phyloP scores from a whole-genome alignment of 2,113 vertebrate species.

The Galeopterus variegatus region DNA sequence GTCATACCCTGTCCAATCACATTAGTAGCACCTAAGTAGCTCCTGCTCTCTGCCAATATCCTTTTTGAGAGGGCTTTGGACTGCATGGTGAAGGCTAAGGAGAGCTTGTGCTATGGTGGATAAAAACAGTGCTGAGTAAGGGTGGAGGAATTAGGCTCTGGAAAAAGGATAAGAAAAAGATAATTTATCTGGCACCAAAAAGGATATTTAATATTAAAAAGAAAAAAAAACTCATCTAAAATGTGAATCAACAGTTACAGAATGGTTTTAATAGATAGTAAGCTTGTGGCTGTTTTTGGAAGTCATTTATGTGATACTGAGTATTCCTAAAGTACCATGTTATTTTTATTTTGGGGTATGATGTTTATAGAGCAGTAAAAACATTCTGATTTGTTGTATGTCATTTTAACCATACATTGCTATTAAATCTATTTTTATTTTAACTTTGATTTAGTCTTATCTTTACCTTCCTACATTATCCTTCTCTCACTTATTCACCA shows the following conservation, averaged over 20 bases:
- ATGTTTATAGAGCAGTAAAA: conserved; percentile 5
- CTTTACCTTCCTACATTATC: neutral
- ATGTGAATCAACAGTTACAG: neutral
- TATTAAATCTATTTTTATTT: neutral
- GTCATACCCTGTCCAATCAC: neutral
- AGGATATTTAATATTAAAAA: neutral
- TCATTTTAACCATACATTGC: conserved; percentile 22
- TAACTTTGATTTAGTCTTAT: neutral
- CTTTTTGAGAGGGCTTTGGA: neutral
- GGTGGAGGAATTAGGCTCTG: neutral
- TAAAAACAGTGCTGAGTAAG: neutral
- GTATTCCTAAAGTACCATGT: neutral
- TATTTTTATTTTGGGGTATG: conserved; percentile 37
- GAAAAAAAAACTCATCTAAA: neutral
- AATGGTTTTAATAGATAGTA: neutral
- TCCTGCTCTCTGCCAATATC: neutral
- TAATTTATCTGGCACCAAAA: neutral
- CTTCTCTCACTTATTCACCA: neutral
- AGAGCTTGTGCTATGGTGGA: neutral
- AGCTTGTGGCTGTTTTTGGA: conserved; percentile 11
- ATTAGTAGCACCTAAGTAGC: neutral
- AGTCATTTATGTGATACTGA: neutral
- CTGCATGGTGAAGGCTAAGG: neutral
- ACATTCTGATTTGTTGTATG: neutral
- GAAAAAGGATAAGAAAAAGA: neutral